Conservation (phyloP, 2,888 invertebrate species). For the Cistogaster globosa region DNA sequence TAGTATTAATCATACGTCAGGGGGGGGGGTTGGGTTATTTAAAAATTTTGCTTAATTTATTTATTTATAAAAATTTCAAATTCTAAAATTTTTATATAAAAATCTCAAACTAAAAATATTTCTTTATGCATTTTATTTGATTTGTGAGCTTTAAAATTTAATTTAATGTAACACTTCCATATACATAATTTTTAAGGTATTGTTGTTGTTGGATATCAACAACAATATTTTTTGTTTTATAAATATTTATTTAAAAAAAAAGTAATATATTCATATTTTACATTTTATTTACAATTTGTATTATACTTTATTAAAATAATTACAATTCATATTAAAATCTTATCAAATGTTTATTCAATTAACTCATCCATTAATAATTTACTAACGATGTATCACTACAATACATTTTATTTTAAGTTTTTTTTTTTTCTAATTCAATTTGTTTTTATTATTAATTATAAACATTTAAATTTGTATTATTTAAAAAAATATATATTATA, state of each 20-base stretch:
- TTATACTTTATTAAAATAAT: conserved; percentile 5
- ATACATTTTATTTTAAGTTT: conserved; percentile 2
- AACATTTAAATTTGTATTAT: neutral
- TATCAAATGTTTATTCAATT: conserved; percentile 65
- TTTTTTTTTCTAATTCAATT: neutral
- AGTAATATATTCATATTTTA: too few species aligned
- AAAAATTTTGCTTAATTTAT: too few species aligned
- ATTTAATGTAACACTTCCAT: too few species aligned
- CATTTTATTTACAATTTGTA: conserved; percentile 3
- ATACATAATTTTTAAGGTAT: too few species aligned
- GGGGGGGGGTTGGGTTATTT: too few species aligned
- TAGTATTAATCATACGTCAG: neutral
- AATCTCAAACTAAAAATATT: too few species aligned
- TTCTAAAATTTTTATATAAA: too few species aligned
- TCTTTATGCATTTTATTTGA: too few species aligned
- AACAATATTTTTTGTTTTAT: too few species aligned
- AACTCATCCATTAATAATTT: conserved; percentile 52
- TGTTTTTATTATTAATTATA: neutral
- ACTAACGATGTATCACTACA: conserved; percentile 22
- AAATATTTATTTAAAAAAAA: neutral
- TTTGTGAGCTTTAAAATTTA: too few species aligned
- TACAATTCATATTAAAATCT: conserved; percentile 41
- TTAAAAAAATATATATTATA: conserved; percentile 3
- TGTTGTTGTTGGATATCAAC: too few species aligned
- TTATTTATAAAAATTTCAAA: too few species aligned